These are phyloP conservation scores for Campylorhamphus procurvoides DNA, from an alignment of 2,113 vertebrate genomes.

Conservation along the genomic window DNA sequence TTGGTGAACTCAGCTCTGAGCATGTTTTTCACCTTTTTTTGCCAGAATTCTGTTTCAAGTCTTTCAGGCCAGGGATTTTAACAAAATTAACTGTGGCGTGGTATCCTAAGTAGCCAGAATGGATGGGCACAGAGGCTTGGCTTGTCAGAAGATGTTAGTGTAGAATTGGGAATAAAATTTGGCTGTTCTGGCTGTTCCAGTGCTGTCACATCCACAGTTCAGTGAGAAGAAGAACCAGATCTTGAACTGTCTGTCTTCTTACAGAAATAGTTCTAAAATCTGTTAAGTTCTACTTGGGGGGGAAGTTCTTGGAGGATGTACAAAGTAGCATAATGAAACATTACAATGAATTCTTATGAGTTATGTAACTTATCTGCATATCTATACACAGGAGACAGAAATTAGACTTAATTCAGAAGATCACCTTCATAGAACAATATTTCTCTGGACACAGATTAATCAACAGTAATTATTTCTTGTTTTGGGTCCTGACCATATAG, in stretches of 20 bases:
- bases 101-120: background rate
- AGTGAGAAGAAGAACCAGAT: background rate
- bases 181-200: background rate
- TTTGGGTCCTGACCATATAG: background rate
- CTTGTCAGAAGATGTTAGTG: background rate
- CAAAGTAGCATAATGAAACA: background rate
- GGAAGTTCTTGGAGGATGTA: background rate
- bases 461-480: background rate
- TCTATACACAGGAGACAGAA: background rate
- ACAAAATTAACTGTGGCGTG: background rate
- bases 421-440: background rate
- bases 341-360: background rate
- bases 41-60: background rate
- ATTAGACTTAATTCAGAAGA: background rate
- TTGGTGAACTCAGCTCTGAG: background rate
- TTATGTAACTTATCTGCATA: background rate
- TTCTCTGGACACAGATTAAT: background rate
- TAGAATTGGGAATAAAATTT: background rate
- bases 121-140: background rate
- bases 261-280: constrained; percentile 35
- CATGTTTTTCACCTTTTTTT: background rate
- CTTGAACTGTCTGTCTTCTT: background rate
- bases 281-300: background rate
- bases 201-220: background rate
- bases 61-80: background rate